Evolutionary conservation across 2,888 invertebrate species (phyloP), one percentile per base, ranked within the genome.

Genomic region (Microplitis deprimator): DNA sequence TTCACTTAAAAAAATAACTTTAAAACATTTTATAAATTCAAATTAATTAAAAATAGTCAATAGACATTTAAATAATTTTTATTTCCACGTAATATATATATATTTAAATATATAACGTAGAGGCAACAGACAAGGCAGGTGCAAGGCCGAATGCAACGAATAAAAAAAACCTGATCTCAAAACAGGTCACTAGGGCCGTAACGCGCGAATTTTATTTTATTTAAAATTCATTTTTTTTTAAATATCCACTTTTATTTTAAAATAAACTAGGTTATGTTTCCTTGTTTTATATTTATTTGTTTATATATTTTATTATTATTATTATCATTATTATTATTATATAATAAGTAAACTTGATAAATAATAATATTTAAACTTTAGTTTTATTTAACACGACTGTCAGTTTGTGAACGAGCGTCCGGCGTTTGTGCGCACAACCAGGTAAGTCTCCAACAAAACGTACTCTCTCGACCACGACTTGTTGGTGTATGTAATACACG

Each of bases 381-480:
- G 29, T 29, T 29, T 29, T 29, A 64, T 64, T 64, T 29, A 29
- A 29, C n/a, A 60, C 17, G 20, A 39, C 59, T 79, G 78, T 77
- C 79, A 79, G 81, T 81, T 82, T 78, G 80, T 79, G 76, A 76
- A 75, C 80, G 80, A 81, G 79, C 79, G 76, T 79, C 75, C 77
- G 74, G 79, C 79, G 79, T 68, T 79, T 73, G 73, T 62, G 61
- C 76, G 29, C 67, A 59, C 50, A 71, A 61, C 39, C 61, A 72
- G 73, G 70, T 64, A 67, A n/a, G 50, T 65, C 77, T 69, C 61
- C 64, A 68, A 71, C 75, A 29, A 75, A 68, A 61, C 68, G 65
- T 70, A 38, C 60, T 74, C 74, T 65, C 69, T 68, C 69, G 65
- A 64, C 69, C 67, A 67, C 61, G 70, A 67, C 64, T 20, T 29